Evolutionary conservation across 2,888 invertebrate species (phyloP).

Genomic region (Sepiola atlantica): DNA sequence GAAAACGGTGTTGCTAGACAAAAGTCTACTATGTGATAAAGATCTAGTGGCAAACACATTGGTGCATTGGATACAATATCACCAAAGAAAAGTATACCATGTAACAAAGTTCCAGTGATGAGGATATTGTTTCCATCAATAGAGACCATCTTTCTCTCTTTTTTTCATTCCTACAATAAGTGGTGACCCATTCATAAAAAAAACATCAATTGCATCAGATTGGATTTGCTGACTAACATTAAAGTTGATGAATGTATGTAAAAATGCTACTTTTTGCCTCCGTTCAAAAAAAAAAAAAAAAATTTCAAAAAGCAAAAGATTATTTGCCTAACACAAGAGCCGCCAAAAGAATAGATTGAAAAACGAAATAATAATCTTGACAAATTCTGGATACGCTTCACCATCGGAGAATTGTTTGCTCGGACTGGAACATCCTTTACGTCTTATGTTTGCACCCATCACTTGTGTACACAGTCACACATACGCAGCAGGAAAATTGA

Average conservation of each 20-base stretch:
- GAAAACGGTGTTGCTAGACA: no score
- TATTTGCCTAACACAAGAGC: background rate
- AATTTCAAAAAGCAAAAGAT: background rate
- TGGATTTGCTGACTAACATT: background rate
- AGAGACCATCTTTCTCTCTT: background rate
- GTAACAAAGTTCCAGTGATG: no score
- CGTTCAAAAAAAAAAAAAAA: background rate
- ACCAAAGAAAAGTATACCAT: no score
- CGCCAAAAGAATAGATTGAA: background rate
- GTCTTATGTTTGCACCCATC: background rate
- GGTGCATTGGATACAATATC: no score
- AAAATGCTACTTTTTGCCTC: background rate
- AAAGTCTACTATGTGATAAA: no score
- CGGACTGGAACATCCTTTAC: background rate
- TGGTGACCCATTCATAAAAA: no score
- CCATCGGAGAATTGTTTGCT: background rate
- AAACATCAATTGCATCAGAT: background rate
- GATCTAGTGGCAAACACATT: no score
- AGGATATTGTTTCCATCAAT: no score
- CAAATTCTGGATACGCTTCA: background rate
- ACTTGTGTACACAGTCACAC: conserved; percentile 1
- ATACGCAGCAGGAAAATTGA: background rate
- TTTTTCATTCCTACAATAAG: background rate
- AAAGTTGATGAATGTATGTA: background rate
- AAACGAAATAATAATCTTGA: conserved; percentile 4